Base-by-base conservation (phyloP, 1,140 invertebrate species). In the Lasaia peninsularis region DNA sequence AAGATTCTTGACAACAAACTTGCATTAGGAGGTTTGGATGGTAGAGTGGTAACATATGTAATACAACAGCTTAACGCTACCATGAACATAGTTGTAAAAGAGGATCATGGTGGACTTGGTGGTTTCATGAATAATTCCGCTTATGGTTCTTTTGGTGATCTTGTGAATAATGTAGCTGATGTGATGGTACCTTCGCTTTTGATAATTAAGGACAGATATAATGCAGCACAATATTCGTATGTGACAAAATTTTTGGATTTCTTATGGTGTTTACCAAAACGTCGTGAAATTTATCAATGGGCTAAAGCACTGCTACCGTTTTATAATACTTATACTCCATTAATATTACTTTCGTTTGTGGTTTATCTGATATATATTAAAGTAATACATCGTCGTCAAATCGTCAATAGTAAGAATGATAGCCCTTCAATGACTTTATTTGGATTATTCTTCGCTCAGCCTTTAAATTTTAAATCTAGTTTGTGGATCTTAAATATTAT, bases 261-360 rank as follows among this genome's bases (percentile, higher is more conserved):
- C 1, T 56, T 69, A 9, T 77, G 78, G 78, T 71, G 65, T 52
- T 63, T 70, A 40, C 77, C 77, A 5, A 62, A 60, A 3, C 66
- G 62, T 7, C 69, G 71, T 0, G 75, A 75, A 68, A 72, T 81
- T 12, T 68, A 74, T 50, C 54, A 57, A 5, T 79, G 77, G 75
- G 67, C 65, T 6, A 81, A 73, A 67, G 62, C 75, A 5, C 44
- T 84, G 4, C 37, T 77, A 9, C 80, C 77, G 3, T 73, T 81
- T 37, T 70, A 32, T 61, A 68, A 31, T 51, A 52, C 33, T 58
- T 61, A 54, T 0, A 73, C 71, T 16, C 60, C 63, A 12, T 35
- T 73, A 11, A 65, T 80, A 5, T n/a, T 65, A 1, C 31, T 63
- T 1, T 40, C 73, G 8, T 71, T 69, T 37, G 28, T 67, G 5